These are phyloP conservation scores for Callipepla californica DNA, from an alignment of 2,113 vertebrate genomes.

Conservation along the genomic window DNA sequence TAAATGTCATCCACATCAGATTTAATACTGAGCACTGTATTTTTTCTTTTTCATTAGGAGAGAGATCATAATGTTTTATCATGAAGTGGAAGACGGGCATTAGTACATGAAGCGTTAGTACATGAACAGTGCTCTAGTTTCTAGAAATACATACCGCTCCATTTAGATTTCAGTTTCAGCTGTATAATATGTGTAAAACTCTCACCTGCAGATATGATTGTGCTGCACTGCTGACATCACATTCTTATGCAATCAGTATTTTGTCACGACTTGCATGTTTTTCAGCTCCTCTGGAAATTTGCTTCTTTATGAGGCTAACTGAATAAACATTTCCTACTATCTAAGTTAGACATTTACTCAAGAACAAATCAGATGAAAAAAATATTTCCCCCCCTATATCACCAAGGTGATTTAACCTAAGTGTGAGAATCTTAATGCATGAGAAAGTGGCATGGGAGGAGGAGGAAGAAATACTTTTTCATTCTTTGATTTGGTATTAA, in stretches of 20 bases:
- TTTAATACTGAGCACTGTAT: constrained; percentile 56
- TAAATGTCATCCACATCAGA: constrained; percentile 68
- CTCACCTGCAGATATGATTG: constrained; percentile 41
- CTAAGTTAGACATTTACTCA: background rate
- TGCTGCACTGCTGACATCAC: constrained; percentile 13
- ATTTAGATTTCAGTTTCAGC: constrained; percentile 41
- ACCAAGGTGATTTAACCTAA: background rate
- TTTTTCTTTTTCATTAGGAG: constrained; percentile 54
- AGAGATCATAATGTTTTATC: constrained; percentile 10
- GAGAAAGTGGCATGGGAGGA: background rate
- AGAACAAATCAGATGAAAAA: background rate
- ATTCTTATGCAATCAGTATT: constrained; percentile 49
- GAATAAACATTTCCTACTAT: background rate
- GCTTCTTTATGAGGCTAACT: constrained; percentile 13
- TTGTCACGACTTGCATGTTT: constrained; percentile 50
- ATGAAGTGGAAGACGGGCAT: background rate
- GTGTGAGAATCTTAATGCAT: background rate
- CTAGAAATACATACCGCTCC: background rate
- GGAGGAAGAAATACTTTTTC: background rate
- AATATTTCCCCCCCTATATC: background rate
- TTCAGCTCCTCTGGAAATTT: constrained; percentile 36
- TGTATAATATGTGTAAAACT: constrained; percentile 35
- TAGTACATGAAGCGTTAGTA: background rate
- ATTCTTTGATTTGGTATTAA: background rate
- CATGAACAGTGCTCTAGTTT: constrained; percentile 11